Base-by-base conservation (phyloP, 1,140 invertebrate species). In the Micrasema longulum region DNA sequence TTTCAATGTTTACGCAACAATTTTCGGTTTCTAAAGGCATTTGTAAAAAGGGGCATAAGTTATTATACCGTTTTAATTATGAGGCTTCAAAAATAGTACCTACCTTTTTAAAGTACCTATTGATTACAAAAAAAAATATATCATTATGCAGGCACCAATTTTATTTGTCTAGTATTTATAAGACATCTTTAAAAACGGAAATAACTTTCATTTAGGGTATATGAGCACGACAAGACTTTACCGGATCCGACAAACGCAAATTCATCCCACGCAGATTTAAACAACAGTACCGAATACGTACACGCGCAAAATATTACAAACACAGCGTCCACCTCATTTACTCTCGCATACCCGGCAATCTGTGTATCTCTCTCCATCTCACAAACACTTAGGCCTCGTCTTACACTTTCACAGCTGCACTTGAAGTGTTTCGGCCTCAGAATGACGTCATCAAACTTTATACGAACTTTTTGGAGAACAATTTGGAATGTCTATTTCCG, bases 401-500 rank as follows among this genome's bases (percentile, higher is more conserved):
- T 7, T 31, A 31, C 26, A 31, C 26, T 31, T 31, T 16, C 20
- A 18, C 55, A 20, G 23, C 35, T 60, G 55, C 55, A 60, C 36
- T 41, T 60, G 36, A 22, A 60, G 55, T 41, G 55, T 41, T 60
- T 60, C 55, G 12, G 26, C 26, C 26, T 41, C 35, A 20, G 12
- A 16, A 14, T 48, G 20, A 47, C 20, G 62, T 64, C 26, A 57
- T 64, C 4, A 47, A 64, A 31, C 16, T 45, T 64, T 48, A 14
- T 1, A 43, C 45, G 62, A 64, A 43, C 43, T 64, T 47, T 64
- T 35, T 10, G 20, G 14, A 43, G 45, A 64, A 47, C 22, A 64
- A 64, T 64, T 47, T 31, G 62, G 12, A 64, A 31, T 18, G 43
- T 48, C 43, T 64, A 64, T 64, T 64, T 47, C 45, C 45, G 62